Evolutionary conservation across 2,113 vertebrate genomes (phyloP), one percentile per base, ranked within the genome.

Genomic region (Rissa tridactyla): DNA sequence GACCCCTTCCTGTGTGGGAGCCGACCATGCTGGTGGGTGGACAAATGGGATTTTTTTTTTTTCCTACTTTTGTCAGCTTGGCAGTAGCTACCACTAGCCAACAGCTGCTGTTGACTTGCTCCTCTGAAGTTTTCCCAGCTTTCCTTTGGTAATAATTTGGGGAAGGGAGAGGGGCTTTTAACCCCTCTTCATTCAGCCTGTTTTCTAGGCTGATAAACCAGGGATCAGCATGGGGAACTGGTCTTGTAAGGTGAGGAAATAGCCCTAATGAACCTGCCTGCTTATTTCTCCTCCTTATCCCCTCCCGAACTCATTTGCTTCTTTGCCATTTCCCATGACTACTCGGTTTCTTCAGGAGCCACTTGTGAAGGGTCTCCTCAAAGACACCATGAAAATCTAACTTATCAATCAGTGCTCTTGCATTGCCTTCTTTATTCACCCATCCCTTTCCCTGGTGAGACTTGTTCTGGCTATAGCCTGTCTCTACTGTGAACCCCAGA

Each of bases 1-100:
- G 70, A 32, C 16, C 1, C 26, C 12, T 72, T 85, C 26, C 38
- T 29, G 15, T 0, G 0, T 6, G 34, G 68, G 27, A 51, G n/a
- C 44, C 65, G 85, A 54, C 40, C 5, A 0, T 47, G 47, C 26
- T 40, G 38, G 9, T 51, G 32, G 60, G 32, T 55, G 64, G 60
- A 7, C 17, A 68, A 38, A 29, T 23, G 51, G 8, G 44, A 22
- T 46, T 51, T 14, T 12, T 30, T 12, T 30, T 38, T 46, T n/a
- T 38, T 6, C 51, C 13, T 11, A 8, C 29, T 75, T 82, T 29
- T 72, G 21, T 36, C 20, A 30, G 11, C 22, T 38, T 19, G 16
- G 75, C 65, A 78, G 68, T 52, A 70, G 27, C 42, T 19, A 25
- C 44, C 4, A 5, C 40, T 20, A 9, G 38, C 25, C 64, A 62